A percentile compares a stretch with the other conserved stretches of the same genome.
Conservation (phyloP, 2,797 vertebrate species). For the Loris lydekkerianus region DNA sequence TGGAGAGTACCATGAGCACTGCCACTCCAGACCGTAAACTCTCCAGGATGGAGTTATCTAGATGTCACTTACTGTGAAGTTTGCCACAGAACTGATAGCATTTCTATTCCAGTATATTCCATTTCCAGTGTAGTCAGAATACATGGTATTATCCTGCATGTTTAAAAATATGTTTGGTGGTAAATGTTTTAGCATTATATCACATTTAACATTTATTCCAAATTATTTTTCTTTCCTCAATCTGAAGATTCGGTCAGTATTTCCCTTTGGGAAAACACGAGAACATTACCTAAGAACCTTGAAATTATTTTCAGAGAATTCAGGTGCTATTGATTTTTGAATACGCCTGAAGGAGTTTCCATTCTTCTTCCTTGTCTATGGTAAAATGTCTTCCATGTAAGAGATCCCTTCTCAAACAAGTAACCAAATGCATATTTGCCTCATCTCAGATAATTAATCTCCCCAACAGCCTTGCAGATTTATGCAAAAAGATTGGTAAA, state of each 20-base stretch:
- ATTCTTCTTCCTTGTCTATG: not conserved
- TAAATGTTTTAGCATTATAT: constrained; percentile 39
- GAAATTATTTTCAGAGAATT: constrained; percentile 46
- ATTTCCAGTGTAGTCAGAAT: not conserved
- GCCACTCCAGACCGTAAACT: not conserved
- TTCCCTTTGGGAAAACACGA: not conserved
- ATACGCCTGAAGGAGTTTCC: not conserved
- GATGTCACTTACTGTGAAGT: not conserved
- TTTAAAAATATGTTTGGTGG: constrained; percentile 46
- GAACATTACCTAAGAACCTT: constrained; percentile 46
- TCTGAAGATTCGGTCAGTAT: constrained; percentile 34
- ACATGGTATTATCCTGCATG: not conserved
- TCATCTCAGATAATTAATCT: constrained; percentile 73
- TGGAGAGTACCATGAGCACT: not conserved
- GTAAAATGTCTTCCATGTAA: not conserved
- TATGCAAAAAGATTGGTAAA: constrained; percentile 68
- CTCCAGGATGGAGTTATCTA: not conserved
- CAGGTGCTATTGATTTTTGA: constrained; percentile 58
- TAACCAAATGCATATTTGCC: constrained; percentile 1
- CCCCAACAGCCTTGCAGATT: constrained; percentile 58
- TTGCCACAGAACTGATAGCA: not conserved
- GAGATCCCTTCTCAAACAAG: constrained; percentile 3
- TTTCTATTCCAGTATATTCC: not conserved
- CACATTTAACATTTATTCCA: constrained; percentile 43
- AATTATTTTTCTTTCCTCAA: not conserved